Evolutionary conservation across 2,113 vertebrate species (phyloP).

Genomic region (Perca fluviatilis): DNA sequence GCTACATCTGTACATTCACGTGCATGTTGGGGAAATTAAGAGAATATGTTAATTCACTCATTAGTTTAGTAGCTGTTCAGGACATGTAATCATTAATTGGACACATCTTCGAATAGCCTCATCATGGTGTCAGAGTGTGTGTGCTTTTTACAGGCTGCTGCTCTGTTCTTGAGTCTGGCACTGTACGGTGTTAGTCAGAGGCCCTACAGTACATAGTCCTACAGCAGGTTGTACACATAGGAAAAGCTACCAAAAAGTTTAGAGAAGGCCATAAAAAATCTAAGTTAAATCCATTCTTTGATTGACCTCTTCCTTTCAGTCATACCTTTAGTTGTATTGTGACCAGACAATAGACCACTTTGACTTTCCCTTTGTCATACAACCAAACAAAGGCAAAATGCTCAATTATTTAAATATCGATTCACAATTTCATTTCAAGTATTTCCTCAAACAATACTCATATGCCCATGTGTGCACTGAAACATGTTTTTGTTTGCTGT

Average conservation of each 20-base stretch:
- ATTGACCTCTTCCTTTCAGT: neutral
- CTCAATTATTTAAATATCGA: neutral
- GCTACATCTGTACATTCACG: neutral
- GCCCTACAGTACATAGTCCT: neutral
- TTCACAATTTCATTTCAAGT: neutral
- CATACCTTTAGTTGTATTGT: neutral
- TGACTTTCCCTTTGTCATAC: neutral
- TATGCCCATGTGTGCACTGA: neutral
- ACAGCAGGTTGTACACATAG: neutral
- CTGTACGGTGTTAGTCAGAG: constrained; percentile 33
- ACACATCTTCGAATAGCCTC: constrained; percentile 6
- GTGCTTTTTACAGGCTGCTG: constrained; percentile 14
- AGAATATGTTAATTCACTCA: constrained; percentile 11
- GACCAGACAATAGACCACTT: neutral
- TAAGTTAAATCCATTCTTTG: neutral
- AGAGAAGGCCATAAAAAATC: neutral
- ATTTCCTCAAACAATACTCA: neutral
- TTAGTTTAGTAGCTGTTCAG: constrained; percentile 22
- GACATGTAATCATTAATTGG: constrained; percentile 39
- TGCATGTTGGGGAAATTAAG: neutral
- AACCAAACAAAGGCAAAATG: no score
- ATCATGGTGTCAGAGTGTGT: neutral
- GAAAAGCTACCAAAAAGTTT: neutral
- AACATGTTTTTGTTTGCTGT: neutral
- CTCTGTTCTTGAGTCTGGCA: neutral